Percentiles rank a stretch among this genome's conserved stretches.
phyloP scores from a whole-genome alignment of 2,797 vertebrate genomes.

The Cottoperca gobio region DNA sequence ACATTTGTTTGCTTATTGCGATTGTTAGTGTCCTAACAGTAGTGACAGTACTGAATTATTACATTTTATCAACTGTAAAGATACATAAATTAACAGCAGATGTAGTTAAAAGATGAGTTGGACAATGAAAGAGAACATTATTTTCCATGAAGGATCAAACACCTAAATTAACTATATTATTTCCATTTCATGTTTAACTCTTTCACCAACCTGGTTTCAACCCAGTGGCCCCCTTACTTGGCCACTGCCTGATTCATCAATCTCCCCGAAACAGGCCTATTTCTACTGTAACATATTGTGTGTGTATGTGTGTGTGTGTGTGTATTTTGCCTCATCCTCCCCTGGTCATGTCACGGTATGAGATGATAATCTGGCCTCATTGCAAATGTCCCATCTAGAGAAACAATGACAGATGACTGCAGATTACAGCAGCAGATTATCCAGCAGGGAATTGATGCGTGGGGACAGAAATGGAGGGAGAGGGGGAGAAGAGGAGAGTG shows the following conservation, averaged over 20 bases:
- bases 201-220: background rate
- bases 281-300: constrained; percentile 1
- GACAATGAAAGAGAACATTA: no score
- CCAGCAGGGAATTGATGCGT: constrained; percentile 43
- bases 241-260: background rate
- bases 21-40: no score
- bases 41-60: background rate
- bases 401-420: constrained; percentile 84
- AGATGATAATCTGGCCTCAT: constrained; percentile 80
- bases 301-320: constrained; percentile 10
- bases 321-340: constrained; percentile 61
- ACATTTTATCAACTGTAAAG: background rate
- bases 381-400: constrained; percentile 74
- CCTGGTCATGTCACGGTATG: constrained; percentile 69
- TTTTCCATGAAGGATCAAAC: no score
- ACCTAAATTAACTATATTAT: no score
- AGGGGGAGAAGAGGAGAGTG: constrained; percentile 6
- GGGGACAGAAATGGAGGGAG: constrained; percentile 11
- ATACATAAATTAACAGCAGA: background rate
- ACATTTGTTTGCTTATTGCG: no score
- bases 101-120: background rate
- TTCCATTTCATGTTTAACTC: no score
- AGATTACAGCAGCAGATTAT: constrained; percentile 84
- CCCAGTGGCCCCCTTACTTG: no score
- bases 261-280: background rate